Base-by-base conservation (phyloP, 2,888 invertebrate species). In the Dusona sp. region DNA sequence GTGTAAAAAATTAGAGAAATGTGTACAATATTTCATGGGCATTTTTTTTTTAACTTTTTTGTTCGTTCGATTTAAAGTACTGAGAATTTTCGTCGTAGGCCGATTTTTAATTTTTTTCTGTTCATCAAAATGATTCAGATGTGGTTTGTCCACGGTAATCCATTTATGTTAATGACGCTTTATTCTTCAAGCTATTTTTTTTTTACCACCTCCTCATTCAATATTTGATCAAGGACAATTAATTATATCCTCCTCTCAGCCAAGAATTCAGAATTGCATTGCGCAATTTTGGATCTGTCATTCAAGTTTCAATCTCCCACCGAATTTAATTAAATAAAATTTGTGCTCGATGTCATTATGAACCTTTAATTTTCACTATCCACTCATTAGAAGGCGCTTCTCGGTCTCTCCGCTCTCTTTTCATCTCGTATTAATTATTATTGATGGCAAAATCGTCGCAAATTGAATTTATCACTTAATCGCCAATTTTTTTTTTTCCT, bases 311-410 rank as follows among this genome's bases (percentile, higher is more conserved):
- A 25, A 36, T 61, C 38, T 19, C 36, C 25, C 7, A 25, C 16
- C 19, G 61, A 57, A 57, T 74, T 57, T 57, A 38, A 74, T 74
- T 74, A 33, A 74, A 72, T 72, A 19, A 72, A 64, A 42, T 68
- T 57, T 38, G 22, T 6, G 45, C 22, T 9, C 36, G 7, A 54
- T n/a, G 38, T 57, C 25, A 73, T 57, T 57, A 73, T 38, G 25
- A 73, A 38, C 22, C 11, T 19, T 33, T 33, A 51, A 13, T 25
- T 73, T 7, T 57, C 73, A 73, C 73, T 36, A 29, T 48, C 36
- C n/a, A 54, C 73, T 48, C 42, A 54, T 33, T 54, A 54, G 8
- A 48, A 19, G 19, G 19, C 45, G 22, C 7, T 45, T 16, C n/a
- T 25, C 6, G n/a, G 42, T 38, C 45, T 22, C 22, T 11, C 25